These are phyloP conservation scores for Drosophila anomelani DNA, from an alignment of 2,888 invertebrate species.

Conservation along the genomic window DNA sequence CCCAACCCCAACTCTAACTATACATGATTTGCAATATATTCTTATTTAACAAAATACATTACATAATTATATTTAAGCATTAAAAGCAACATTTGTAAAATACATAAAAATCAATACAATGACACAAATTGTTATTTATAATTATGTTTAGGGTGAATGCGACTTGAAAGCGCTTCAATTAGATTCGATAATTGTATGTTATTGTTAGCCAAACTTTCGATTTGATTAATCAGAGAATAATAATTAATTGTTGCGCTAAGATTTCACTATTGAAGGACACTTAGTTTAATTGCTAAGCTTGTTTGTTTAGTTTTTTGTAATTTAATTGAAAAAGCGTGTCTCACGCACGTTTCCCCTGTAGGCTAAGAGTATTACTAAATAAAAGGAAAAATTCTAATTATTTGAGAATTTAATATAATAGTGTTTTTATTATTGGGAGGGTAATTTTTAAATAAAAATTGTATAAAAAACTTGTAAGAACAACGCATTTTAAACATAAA, in stretches of 20 bases:
- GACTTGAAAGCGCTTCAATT: constrained; percentile 9
- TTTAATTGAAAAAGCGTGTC: constrained; percentile 55
- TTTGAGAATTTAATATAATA: not conserved
- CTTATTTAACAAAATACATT: constrained; percentile 28
- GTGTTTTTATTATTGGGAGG: not conserved
- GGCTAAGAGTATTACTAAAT: constrained; percentile 65
- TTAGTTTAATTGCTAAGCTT: constrained; percentile 63
- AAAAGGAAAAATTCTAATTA: constrained; percentile 51
- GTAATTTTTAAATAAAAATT: not conserved
- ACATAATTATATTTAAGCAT: constrained; percentile 22
- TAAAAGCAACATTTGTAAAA: constrained; percentile 50
- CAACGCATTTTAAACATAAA: not conserved
- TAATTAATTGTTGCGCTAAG: constrained; percentile 73
- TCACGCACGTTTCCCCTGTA: constrained; percentile 65
- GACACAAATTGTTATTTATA: constrained; percentile 53
- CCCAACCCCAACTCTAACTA: constrained; percentile 36
- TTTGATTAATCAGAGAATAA: constrained; percentile 27
- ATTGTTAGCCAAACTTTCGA: constrained; percentile 47
- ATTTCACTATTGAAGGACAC: constrained; percentile 59
- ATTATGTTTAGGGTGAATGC: constrained; percentile 38
- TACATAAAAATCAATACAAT: constrained; percentile 38
- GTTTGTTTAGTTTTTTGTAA: constrained; percentile 68
- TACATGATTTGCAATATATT: constrained; percentile 70
- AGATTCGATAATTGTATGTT: constrained; percentile 44
- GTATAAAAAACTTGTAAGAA: not conserved